Evolutionary conservation across 2,113 vertebrate genomes (phyloP).

Genomic region (zebrafish (Danio rerio)): DNA sequence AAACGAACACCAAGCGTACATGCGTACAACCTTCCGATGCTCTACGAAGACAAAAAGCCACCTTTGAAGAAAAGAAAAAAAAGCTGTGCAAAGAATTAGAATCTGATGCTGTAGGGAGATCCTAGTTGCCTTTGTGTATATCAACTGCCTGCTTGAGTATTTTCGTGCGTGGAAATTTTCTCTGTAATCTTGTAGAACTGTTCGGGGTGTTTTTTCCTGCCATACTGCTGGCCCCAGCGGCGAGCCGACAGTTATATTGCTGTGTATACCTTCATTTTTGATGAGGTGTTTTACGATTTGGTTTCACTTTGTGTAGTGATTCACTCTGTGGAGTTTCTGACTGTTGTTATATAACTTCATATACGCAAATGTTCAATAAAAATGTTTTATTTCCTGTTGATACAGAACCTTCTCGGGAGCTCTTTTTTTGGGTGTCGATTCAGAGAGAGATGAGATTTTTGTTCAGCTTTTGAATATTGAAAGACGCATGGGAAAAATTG

Average conservation of each 20-base stretch:
- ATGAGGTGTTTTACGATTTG: conserved; percentile 95
- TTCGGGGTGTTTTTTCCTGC: conserved; percentile 95
- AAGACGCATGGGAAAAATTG: no score
- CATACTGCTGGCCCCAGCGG: conserved; percentile 86
- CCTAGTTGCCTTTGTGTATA: conserved; percentile 99
- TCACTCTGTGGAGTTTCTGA: conserved; percentile 97
- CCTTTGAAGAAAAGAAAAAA: conserved; percentile 78
- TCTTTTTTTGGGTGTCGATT: not conserved
- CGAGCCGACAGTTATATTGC: conserved; percentile 92
- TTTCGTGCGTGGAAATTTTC: conserved; percentile 95
- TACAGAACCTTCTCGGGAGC: conserved; percentile 72
- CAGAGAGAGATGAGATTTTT: no score
- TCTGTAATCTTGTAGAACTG: conserved; percentile 96
- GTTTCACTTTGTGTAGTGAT: conserved; percentile 99
- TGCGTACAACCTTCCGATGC: conserved; percentile 34
- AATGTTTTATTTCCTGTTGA: conserved; percentile 99
- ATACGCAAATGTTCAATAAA: conserved; percentile 98
- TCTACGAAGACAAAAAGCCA: conserved; percentile 72
- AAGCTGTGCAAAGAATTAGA: conserved; percentile 98
- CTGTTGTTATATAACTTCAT: conserved; percentile 99
- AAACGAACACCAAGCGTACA: not conserved
- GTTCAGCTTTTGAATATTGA: no score
- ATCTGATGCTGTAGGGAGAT: conserved; percentile 98
- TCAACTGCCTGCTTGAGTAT: conserved; percentile 99
- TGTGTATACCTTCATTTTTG: conserved; percentile 98